Base-by-base conservation (phyloP, 2,888 invertebrate genomes). In the Theretra japonica region DNA sequence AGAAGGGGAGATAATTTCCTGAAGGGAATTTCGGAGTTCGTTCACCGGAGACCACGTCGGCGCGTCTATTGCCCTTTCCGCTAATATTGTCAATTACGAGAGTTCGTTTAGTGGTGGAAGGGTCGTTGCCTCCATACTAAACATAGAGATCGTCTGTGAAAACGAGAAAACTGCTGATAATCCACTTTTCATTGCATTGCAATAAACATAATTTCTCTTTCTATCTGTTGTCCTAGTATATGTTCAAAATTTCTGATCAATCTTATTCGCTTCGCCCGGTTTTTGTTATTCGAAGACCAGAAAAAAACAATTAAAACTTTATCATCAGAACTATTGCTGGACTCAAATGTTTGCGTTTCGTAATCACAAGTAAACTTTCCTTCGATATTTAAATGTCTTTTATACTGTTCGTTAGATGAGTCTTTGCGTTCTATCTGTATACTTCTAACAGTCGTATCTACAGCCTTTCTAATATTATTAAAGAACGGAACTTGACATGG, bases 11-110 rank as follows among this genome's bases (percentile, higher is more conserved):
- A 65, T 23, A 48, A 65, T 65, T 70, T 60, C 57, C 69, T 69
- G 69, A 60, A 50, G 71, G 28, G 60, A 71, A 71, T 73, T 69
- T 69, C 28, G 59, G 60, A 74, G 76, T 73, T 69, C 73, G 69
- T 74, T 76, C 71, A 73, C 73, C 74, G 65, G 41, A 41, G 5
- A 41, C 41, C 65, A 65, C 50, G 69, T 71, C 68, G 69, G 57
- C 69, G 69, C 56, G 69, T 23, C 69, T 60, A 68, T 72, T 68
- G 71, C 75, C 72, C 70, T 70, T 65, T 68, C 56, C 70, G 70
- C 58, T 57, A 72, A 73, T 70, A 72, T 68, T 69, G 69, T 70
- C 68, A 65, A 65, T 65, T 48, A 65, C 21, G 62, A 41, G 62
- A 65, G 41, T 65, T 65, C 65, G 23, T 48, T 65, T 65, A 65